A percentile compares a stretch with the other conserved stretches of the same genome.
Evolutionary conservation across 2,797 vertebrate genomes (phyloP).

Genomic region (Parauchenoglanis punctatus): DNA sequence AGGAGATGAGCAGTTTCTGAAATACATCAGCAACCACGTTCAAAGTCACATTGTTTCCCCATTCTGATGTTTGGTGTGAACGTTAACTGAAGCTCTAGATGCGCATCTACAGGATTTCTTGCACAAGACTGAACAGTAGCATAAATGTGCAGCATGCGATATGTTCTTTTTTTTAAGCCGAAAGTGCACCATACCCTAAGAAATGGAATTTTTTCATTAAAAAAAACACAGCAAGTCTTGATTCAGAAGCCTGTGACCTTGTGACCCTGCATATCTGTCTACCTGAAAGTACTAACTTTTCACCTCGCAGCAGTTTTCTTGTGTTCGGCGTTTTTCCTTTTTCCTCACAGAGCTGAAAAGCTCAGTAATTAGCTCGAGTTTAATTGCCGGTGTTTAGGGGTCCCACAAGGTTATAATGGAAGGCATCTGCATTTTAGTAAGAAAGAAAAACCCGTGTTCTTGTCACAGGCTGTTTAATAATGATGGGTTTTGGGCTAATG

Average conservation of each 20-base stretch:
- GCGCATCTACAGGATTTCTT: background rate
- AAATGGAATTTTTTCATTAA: background rate
- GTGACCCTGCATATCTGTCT: background rate
- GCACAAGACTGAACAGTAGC: background rate
- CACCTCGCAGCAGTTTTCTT: background rate
- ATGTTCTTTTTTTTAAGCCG: background rate
- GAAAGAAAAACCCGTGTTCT: background rate
- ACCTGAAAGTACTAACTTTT: background rate
- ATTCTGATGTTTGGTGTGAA: background rate
- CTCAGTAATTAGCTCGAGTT: background rate
- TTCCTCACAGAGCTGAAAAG: background rate
- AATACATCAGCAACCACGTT: background rate
- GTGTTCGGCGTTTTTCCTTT: too few relatives aligned
- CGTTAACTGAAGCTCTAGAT: background rate
- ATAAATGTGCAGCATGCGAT: background rate
- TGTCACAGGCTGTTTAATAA: constrained; percentile 6
- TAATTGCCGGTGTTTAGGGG: background rate
- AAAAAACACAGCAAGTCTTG: background rate
- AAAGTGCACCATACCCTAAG: background rate
- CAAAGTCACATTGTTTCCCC: background rate
- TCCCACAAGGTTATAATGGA: background rate
- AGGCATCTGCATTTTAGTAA: background rate
- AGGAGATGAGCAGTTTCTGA: background rate
- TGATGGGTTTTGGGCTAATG: background rate
- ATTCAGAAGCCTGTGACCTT: too few relatives aligned